phyloP scores from a whole-genome alignment of 2,888 invertebrate species.

The Acronicta leporina region DNA sequence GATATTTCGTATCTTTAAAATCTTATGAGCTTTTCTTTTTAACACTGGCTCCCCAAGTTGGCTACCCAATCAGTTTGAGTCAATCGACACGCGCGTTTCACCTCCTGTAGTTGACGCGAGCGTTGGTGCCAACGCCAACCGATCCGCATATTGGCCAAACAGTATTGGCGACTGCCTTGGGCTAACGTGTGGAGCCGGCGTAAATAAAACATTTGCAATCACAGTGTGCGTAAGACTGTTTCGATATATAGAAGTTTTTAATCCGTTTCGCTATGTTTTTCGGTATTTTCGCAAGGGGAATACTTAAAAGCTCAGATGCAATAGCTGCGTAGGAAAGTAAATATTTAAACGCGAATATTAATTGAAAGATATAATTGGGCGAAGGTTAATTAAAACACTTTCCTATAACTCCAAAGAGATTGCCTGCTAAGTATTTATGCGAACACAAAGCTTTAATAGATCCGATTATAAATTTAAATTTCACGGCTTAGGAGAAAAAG shows the following conservation, averaged over 20 bases:
- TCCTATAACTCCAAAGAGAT: conserved; percentile 41
- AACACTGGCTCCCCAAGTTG: too few relatives aligned
- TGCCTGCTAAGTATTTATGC: conserved; percentile 51
- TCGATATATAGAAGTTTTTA: too few relatives aligned
- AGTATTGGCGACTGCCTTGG: too few relatives aligned
- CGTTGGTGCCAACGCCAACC: too few relatives aligned
- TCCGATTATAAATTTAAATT: conserved; percentile 63
- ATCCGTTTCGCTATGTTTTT: not conserved
- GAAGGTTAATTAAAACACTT: conserved; percentile 54
- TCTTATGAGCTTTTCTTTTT: not conserved
- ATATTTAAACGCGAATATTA: conserved; percentile 48
- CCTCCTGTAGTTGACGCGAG: too few relatives aligned
- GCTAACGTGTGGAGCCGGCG: too few relatives aligned
- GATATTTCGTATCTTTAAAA: conserved; percentile 8
- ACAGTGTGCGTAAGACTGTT: too few relatives aligned
- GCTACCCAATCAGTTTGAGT: too few relatives aligned
- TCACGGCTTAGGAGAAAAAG: conserved; percentile 51
- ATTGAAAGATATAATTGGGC: conserved; percentile 28
- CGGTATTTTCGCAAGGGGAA: not conserved
- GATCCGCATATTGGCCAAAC: too few relatives aligned
- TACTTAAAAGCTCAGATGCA: conserved; percentile 1
- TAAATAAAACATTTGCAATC: too few relatives aligned
- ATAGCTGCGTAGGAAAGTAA: conserved; percentile 1
- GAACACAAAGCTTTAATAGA: conserved; percentile 54
- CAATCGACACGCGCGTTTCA: too few relatives aligned